phyloP scores from a whole-genome alignment of 2,888 invertebrate genomes.

The Buathra laborator region DNA sequence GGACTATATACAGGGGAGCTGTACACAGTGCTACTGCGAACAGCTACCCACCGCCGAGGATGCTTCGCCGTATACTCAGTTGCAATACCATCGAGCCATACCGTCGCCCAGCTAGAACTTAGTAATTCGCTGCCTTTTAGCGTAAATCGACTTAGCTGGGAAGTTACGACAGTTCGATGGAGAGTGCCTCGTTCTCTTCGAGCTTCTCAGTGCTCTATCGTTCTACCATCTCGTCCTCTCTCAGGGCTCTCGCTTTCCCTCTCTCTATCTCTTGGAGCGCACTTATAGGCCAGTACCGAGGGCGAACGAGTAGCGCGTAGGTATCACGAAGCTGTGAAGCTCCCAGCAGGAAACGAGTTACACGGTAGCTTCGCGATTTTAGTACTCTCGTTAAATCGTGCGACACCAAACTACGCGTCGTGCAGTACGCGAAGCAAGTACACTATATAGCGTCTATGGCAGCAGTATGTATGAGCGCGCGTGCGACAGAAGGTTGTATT shows the following conservation, averaged over 20 bases:
- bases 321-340: constrained; percentile 42
- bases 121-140: constrained; percentile 69
- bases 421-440: constrained; percentile 38
- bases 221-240: constrained; percentile 37
- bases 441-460: constrained; percentile 12
- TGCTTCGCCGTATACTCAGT: constrained; percentile 41
- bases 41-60: constrained; percentile 33
- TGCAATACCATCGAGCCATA: constrained; percentile 53
- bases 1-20: not conserved
- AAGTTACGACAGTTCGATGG: constrained; percentile 69
- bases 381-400: constrained; percentile 70
- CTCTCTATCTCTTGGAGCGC: constrained; percentile 16
- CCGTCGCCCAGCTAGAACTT: constrained; percentile 62
- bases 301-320: constrained; percentile 25
- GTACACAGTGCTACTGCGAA: constrained; percentile 18
- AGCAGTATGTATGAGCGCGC: constrained; percentile 50
- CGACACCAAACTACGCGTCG: constrained; percentile 65
- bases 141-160: constrained; percentile 70
- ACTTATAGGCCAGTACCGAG: constrained; percentile 46
- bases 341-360: constrained; percentile 67
- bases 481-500: constrained; percentile 50
- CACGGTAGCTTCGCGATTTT: constrained; percentile 72
- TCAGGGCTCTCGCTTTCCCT: not conserved
- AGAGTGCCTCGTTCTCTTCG: constrained; percentile 62
- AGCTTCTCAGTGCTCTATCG: constrained; percentile 49